These are phyloP conservation scores for Ailuropoda melanoleuca DNA, from an alignment of 2,113 vertebrate species.

Conservation along the genomic window DNA sequence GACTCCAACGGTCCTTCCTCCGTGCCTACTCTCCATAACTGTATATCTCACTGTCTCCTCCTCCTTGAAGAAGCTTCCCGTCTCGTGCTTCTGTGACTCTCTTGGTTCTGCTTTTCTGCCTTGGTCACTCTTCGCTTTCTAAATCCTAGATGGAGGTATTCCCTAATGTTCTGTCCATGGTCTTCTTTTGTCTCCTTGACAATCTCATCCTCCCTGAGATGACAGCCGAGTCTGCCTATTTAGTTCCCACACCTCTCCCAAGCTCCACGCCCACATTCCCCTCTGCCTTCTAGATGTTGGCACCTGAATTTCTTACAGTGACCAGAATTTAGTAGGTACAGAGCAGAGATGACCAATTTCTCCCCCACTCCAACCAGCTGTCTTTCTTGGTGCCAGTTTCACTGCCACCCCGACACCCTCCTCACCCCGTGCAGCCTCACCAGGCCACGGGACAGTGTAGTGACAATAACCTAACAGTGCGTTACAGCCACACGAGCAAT, in stretches of 20 bases:
- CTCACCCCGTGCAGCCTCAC: rapidly evolving
- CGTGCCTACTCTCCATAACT: neutral
- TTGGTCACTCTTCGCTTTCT: neutral
- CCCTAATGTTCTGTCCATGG: neutral
- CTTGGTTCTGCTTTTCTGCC: neutral
- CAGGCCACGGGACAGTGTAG: neutral
- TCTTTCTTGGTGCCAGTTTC: neutral
- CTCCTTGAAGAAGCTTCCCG: neutral
- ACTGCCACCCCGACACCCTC: neutral
- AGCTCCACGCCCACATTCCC: neutral
- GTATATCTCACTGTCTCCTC: neutral
- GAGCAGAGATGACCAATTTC: neutral
- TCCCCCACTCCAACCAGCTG: neutral
- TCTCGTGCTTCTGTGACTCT: neutral
- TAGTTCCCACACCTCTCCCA: neutral
- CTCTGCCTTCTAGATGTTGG: neutral
- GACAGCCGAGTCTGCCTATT: neutral
- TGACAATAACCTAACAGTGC: neutral
- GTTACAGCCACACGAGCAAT: neutral
- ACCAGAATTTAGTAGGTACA: neutral
- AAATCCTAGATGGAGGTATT: neutral
- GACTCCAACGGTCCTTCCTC: neutral
- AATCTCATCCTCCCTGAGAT: neutral
- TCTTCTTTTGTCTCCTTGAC: neutral
- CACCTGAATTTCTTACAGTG: neutral